phyloP scores from a whole-genome alignment of 2,888 invertebrate genomes.

The Andrena praecox region DNA sequence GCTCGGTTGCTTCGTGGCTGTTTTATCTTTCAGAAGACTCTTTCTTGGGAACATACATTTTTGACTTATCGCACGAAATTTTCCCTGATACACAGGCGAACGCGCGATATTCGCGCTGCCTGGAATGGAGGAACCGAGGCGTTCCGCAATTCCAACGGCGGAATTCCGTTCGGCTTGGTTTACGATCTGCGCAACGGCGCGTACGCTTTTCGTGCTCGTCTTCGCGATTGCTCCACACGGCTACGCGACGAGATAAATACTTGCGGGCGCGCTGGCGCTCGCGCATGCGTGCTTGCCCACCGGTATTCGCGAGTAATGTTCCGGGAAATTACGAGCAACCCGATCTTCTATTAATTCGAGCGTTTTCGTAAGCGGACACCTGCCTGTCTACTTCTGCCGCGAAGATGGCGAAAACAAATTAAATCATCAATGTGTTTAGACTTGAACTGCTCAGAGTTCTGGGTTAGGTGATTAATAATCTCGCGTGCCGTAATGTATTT shows the following conservation, averaged over 20 bases:
- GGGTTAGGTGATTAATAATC: too few relatives aligned
- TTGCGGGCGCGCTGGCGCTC: slow-evolving; percentile 30
- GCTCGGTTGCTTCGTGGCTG: neutral
- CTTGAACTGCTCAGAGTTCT: too few relatives aligned
- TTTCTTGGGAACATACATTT: too few relatives aligned
- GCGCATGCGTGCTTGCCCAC: slow-evolving; percentile 38
- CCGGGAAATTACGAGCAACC: slow-evolving; percentile 46
- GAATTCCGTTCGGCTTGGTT: slow-evolving; percentile 70
- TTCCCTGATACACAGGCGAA: neutral
- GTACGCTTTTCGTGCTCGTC: slow-evolving; percentile 47
- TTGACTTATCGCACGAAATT: neutral
- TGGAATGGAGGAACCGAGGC: slow-evolving; percentile 33
- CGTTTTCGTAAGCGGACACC: slow-evolving; percentile 1
- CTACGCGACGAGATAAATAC: slow-evolving; percentile 45
- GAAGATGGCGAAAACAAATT: neutral
- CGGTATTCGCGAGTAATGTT: slow-evolving; percentile 40
- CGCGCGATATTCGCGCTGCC: slow-evolving; percentile 4
- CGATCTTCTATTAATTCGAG: slow-evolving; percentile 46
- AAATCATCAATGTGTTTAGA: too few relatives aligned
- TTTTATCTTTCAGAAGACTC: neutral
- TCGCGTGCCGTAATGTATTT: too few relatives aligned
- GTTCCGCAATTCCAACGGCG: slow-evolving; percentile 55
- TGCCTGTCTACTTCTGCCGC: neutral
- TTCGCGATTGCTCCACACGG: slow-evolving; percentile 55
- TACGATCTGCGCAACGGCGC: slow-evolving; percentile 56